Percentiles rank a stretch among this genome's conserved stretches.
phyloP scores from a whole-genome alignment of 1,140 invertebrate species.

The Phymastichus coffea region DNA sequence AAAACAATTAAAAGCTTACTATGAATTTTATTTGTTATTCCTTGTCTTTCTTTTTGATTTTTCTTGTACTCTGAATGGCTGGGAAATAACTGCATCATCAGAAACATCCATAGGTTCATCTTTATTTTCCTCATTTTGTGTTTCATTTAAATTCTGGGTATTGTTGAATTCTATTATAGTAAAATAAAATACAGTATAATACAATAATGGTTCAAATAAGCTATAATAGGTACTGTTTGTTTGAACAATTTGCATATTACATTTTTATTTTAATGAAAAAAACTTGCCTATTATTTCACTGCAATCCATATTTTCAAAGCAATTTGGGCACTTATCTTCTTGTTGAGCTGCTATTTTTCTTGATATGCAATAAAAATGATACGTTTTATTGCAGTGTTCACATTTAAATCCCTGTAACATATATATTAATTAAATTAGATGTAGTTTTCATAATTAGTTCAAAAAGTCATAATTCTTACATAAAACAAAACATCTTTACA shows the following conservation, averaged over 20 bases:
- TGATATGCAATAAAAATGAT: conserved; percentile 38
- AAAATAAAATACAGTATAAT: neutral
- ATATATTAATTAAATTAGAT: neutral
- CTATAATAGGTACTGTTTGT: too few relatives aligned
- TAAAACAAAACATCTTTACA: conserved; percentile 46
- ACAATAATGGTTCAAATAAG: neutral
- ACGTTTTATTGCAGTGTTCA: conserved; percentile 30
- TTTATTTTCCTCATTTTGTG: neutral
- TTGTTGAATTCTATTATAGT: neutral
- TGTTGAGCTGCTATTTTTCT: conserved; percentile 26
- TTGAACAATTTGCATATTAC: too few relatives aligned
- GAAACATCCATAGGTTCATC: conserved; percentile 8
- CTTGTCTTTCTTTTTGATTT: conserved; percentile 4
- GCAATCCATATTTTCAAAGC: conserved; percentile 24
- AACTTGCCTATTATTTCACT: too few relatives aligned
- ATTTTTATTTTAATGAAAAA: too few relatives aligned
- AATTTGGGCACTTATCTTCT: conserved; percentile 35
- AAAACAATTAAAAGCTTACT: neutral
- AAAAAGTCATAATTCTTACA: conserved; percentile 34
- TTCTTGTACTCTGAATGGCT: neutral
- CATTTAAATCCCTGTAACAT: conserved; percentile 40
- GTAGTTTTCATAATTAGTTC: neutral
- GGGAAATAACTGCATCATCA: neutral
- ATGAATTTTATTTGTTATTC: neutral
- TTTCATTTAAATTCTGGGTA: neutral